Base-by-base conservation (phyloP, 1,140 invertebrate genomes). In the Brachionus angularis region DNA sequence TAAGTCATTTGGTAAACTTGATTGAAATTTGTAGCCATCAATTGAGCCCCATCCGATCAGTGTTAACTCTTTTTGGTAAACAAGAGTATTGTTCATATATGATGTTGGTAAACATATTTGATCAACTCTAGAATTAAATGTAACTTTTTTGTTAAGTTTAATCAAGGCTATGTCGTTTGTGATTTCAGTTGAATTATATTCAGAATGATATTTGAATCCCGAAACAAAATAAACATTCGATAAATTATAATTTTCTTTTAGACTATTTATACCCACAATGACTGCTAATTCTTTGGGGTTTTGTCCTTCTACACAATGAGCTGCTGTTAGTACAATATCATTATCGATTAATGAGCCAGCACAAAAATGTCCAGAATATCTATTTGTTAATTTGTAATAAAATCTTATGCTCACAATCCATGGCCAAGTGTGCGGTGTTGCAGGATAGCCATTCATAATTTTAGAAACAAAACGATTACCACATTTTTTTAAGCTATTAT, bases 331-430 rank as follows among this genome's bases (percentile, higher is more conserved):
- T 5, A 91, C 86, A 16, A 87, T 87, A 74, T 88, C 84, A 5
- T 84, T 82, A 62, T 86, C 83, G 47, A 91, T 86, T 47, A 92
- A 86, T 3, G 86, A 87, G 47, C 88, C 90, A 12, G 89, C 89
- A 76, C 90, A 92, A 1, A 89, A 82, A 18, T 78, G 79, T 2
- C 67, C 2, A 1, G 73, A 61, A n/a, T 39, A 58, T 14, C 10
- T 23, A 8, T 39, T 58, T 5, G 39, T 39, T 25, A 58, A 23
- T 10, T 5, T 39, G 21, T 36, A 23, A 39, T 14, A 4, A 39
- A 75, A 73, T 14, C 61, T 29, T 18, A 79, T 39, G 21, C 73
- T 47, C 5, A 75, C 76, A 74, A 77, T 49, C 78, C 78, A 78
- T 25, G 77, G 77, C 42, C 47, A 67, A 31, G 18, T 25, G 44